These are phyloP conservation scores for Mugil cephalus DNA, from an alignment of 2,113 vertebrate species.

Conservation along the genomic window DNA sequence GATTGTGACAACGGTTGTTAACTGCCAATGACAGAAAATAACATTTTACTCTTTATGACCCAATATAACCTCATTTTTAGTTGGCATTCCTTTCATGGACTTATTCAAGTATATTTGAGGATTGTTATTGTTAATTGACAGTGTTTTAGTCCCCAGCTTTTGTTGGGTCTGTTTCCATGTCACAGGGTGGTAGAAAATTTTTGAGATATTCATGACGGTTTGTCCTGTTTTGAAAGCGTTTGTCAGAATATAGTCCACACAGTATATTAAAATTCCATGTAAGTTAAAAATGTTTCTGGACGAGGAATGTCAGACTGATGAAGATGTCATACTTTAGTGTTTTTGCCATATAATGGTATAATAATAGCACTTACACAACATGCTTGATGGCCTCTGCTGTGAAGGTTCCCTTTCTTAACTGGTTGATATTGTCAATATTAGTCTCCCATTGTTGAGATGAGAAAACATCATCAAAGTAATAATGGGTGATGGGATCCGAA, in stretches of 20 bases:
- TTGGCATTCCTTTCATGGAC: not conserved
- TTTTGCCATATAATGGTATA: not conserved
- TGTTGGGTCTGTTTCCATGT: too few relatives aligned
- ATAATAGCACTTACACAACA: constrained; percentile 70
- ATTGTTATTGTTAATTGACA: not conserved
- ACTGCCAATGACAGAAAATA: too few relatives aligned
- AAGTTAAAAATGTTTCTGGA: too few relatives aligned
- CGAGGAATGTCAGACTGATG: not conserved
- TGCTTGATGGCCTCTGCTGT: constrained; percentile 55
- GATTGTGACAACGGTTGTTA: too few relatives aligned
- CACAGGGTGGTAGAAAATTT: too few relatives aligned
- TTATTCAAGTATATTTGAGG: not conserved
- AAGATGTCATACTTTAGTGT: not conserved
- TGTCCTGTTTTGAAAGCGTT: too few relatives aligned
- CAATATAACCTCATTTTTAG: too few relatives aligned
- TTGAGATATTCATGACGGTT: too few relatives aligned
- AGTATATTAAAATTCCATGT: too few relatives aligned
- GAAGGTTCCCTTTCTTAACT: accelerated
- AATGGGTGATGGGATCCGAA: accelerated
- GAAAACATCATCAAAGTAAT: constrained; percentile 40
- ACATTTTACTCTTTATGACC: not conserved
- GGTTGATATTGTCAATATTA: accelerated
- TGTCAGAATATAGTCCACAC: too few relatives aligned
- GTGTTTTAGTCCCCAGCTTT: too few relatives aligned
- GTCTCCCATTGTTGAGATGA: not conserved